Conservation (phyloP, 2,113 vertebrate genomes). For the Abramis brama region DNA sequence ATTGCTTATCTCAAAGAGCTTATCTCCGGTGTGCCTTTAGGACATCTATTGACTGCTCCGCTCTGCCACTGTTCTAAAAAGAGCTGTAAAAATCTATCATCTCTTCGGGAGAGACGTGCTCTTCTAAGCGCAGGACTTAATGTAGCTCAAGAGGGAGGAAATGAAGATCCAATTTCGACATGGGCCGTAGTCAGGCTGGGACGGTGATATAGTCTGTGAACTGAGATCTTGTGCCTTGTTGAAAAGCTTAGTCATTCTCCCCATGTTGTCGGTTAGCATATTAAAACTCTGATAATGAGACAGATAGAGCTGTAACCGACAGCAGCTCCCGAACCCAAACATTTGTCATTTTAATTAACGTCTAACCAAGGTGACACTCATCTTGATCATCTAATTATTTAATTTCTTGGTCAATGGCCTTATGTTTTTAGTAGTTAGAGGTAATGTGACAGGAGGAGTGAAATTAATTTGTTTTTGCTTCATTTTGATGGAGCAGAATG, state of each 20-base stretch:
- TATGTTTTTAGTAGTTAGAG: not conserved
- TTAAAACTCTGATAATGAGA: constrained; percentile 12
- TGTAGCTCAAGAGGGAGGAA: constrained; percentile 27
- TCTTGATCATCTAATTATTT: constrained; percentile 13
- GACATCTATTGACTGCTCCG: constrained; percentile 28
- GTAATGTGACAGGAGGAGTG: constrained; percentile 1
- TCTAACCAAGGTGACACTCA: not conserved
- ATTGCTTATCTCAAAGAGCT: constrained; percentile 12
- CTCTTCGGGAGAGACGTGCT: constrained; percentile 8
- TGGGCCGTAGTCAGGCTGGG: not conserved
- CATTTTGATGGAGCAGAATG: not conserved
- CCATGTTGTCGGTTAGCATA: not conserved
- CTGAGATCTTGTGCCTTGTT: not conserved
- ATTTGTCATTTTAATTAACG: constrained; percentile 31
- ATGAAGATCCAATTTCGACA: constrained; percentile 3
- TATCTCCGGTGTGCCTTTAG: constrained; percentile 24
- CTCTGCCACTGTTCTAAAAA: constrained; percentile 26
- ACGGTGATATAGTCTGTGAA: constrained; percentile 4
- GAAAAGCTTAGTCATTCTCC: constrained; percentile 2
- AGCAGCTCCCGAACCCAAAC: not conserved
- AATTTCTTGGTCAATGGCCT: not conserved
- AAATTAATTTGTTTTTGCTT: not conserved
- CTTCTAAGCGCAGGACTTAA: not conserved
- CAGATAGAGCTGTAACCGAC: not conserved
- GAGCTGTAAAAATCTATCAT: constrained; percentile 24